Percentiles rank a stretch among this genome's conserved stretches.
Conservation (phyloP, 2,888 invertebrate species). For the Scaptomyza parva region DNA sequence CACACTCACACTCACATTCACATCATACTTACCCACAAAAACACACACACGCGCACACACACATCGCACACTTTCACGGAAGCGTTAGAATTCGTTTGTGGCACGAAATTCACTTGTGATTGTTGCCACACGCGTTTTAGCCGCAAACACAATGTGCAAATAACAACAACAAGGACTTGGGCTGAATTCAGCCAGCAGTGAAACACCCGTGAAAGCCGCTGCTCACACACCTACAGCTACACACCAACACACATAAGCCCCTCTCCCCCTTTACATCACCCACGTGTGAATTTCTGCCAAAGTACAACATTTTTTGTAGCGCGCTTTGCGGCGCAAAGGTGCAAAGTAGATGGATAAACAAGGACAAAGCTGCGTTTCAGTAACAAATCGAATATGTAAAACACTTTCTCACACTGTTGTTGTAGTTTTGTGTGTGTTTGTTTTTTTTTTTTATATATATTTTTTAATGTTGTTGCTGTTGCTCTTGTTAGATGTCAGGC, state of each 20-base stretch:
- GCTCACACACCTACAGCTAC: constrained; percentile 16
- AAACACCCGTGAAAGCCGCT: constrained; percentile 64
- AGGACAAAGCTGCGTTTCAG: constrained; percentile 52
- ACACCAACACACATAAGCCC: neutral
- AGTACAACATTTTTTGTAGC: constrained; percentile 33
- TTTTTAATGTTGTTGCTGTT: constrained; percentile 16
- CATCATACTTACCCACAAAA: neutral
- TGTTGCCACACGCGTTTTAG: constrained; percentile 57
- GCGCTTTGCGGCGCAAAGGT: constrained; percentile 60
- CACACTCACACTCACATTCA: constrained; percentile 25
- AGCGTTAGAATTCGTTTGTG: constrained; percentile 21
- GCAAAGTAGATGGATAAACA: constrained; percentile 73
- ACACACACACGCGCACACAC: neutral
- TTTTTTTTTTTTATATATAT: constrained; percentile 8
- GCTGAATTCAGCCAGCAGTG: constrained; percentile 43
- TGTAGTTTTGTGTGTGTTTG: constrained; percentile 2
- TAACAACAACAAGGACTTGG: constrained; percentile 37
- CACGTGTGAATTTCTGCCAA: constrained; percentile 30
- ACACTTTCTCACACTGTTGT: constrained; percentile 14
- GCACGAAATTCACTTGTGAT: constrained; percentile 51
- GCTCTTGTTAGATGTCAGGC: constrained; percentile 30
- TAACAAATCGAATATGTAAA: constrained; percentile 52
- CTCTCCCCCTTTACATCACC: too few species aligned
- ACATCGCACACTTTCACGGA: constrained; percentile 1
- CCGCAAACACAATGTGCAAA: constrained; percentile 53